These are phyloP conservation scores for Chrysina gloriosa DNA, from an alignment of 2,888 invertebrate genomes.

Conservation along the genomic window DNA sequence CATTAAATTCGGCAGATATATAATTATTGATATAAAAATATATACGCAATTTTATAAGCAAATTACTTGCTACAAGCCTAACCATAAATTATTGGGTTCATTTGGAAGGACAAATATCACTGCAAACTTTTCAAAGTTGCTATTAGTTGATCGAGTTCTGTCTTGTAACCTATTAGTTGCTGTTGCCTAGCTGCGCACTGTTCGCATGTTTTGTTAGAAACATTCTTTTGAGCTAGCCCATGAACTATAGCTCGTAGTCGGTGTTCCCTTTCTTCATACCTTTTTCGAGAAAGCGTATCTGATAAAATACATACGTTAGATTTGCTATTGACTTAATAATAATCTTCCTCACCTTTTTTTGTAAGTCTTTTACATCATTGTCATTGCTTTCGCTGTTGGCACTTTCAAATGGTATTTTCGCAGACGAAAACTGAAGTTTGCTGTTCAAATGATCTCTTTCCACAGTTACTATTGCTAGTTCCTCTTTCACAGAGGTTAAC, in stretches of 20 bases:
- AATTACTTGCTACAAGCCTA: background rate
- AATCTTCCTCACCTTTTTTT: slow-evolving; percentile 55
- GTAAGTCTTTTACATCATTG: slow-evolving; percentile 52
- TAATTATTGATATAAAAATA: slow-evolving; percentile 35
- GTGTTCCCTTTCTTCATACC: slow-evolving; percentile 66
- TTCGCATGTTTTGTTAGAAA: slow-evolving; percentile 61
- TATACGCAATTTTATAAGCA: slow-evolving; percentile 15
- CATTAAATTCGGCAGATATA: background rate
- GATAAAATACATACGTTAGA: slow-evolving; percentile 29
- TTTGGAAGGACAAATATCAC: slow-evolving; percentile 45
- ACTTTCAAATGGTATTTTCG: slow-evolving; percentile 39
- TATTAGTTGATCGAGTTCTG: slow-evolving; percentile 64
- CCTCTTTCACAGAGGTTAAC: slow-evolving; percentile 63
- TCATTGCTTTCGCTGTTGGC: slow-evolving; percentile 41
- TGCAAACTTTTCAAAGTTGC: slow-evolving; percentile 61
- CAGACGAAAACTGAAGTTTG: slow-evolving; percentile 53
- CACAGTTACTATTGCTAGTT: slow-evolving; percentile 66
- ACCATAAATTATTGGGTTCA: slow-evolving; percentile 16
- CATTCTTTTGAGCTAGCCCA: slow-evolving; percentile 63
- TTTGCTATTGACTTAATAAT: background rate
- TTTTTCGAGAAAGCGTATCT: slow-evolving; percentile 64
- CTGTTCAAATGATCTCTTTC: slow-evolving; percentile 70
- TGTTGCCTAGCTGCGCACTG: slow-evolving; percentile 63
- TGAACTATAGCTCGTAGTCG: slow-evolving; percentile 65
- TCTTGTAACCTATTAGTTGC: slow-evolving; percentile 63